Evolutionary conservation across 2,113 vertebrate species (phyloP).

Genomic region (Loxodonta africana): DNA sequence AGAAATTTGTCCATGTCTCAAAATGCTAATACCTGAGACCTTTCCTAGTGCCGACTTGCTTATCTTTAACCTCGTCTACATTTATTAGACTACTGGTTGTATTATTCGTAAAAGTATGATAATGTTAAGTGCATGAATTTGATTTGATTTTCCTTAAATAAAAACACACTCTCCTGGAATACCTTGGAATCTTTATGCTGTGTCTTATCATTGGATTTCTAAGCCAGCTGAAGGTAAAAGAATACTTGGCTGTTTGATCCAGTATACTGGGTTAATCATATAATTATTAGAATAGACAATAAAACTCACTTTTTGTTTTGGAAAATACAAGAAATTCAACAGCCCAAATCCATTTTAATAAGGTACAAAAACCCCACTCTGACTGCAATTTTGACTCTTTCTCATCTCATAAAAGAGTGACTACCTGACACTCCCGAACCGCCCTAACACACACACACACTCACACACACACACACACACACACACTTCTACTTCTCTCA

Average conservation of each 20-base stretch:
- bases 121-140: neutral
- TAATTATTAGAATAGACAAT: no score
- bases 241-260: neutral
- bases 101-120: neutral
- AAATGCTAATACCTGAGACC: neutral
- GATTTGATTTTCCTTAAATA: constrained; percentile 29
- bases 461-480: no score
- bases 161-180: neutral
- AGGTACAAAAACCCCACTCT: no score
- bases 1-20: neutral
- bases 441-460: no score
- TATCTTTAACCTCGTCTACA: neutral
- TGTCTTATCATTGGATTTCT: neutral
- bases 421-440: no score
- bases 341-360: no score
- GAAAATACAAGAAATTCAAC: no score
- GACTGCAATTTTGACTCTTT: no score
- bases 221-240: neutral
- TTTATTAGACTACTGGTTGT: no score
- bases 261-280: neutral
- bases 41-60: neutral
- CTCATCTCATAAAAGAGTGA: no score
- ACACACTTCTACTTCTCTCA: no score
- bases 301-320: no score
- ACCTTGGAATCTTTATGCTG: neutral